phyloP scores from a whole-genome alignment of 2,888 invertebrate genomes.

The Tyria jacobaeae region DNA sequence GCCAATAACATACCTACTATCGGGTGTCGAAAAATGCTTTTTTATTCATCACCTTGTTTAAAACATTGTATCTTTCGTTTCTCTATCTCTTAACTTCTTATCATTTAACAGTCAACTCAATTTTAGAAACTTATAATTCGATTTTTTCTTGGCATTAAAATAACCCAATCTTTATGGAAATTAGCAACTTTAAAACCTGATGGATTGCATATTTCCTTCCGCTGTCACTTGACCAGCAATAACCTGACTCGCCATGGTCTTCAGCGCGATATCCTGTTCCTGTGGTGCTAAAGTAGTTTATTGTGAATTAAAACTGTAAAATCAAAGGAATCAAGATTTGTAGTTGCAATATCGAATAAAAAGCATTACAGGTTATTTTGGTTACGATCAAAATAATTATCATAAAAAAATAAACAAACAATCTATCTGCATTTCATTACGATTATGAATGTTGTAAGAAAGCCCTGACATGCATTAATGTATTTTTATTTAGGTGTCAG shows the following conservation, averaged over 20 bases:
- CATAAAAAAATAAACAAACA: no score
- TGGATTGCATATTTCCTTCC: slow-evolving; percentile 1
- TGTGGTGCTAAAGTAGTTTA: neutral
- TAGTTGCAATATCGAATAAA: neutral
- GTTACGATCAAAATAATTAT: no score
- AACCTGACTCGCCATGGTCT: neutral
- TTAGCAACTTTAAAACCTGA: neutral
- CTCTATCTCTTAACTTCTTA: neutral
- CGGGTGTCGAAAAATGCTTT: no score
- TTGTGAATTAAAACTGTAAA: neutral
- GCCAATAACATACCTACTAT: neutral
- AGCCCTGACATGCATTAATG: neutral
- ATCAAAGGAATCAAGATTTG: neutral
- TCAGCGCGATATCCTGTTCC: no score
- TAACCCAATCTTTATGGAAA: neutral
- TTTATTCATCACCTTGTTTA: no score
- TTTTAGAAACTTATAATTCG: neutral
- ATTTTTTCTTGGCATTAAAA: neutral
- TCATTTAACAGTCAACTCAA: neutral
- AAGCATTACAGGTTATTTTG: neutral
- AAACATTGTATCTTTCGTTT: neutral
- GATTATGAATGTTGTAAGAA: neutral
- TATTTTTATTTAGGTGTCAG: neutral
- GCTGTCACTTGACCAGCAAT: slow-evolving; percentile 2
- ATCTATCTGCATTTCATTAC: no score